Conservation (phyloP, 2,113 vertebrate species). For the Phalacrocorax aristotelis region DNA sequence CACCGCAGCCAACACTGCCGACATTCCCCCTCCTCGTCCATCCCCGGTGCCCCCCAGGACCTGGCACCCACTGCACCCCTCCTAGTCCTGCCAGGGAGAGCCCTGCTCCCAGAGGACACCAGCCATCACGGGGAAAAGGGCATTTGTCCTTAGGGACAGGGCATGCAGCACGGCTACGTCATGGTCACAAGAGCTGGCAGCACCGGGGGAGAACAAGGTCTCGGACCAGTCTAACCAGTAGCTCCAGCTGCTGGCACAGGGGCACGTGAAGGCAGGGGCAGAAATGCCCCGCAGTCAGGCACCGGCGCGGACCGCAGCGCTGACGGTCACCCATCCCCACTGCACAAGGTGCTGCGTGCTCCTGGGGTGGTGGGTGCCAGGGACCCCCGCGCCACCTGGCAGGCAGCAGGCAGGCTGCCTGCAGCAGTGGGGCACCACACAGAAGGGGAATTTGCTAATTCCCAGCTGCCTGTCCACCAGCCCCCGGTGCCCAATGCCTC, state of each 20-base stretch:
- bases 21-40: background rate
- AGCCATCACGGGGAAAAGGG: background rate
- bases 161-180: background rate
- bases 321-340: background rate
- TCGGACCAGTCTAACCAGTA: slow-evolving; percentile 44
- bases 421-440: background rate
- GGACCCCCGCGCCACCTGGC: background rate
- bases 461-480: background rate
- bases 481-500: fast-evolving
- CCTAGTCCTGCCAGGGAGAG: background rate
- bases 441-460: background rate
- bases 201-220: background rate
- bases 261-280: background rate
- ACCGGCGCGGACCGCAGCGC: background rate
- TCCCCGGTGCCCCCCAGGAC: background rate
- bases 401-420: background rate
- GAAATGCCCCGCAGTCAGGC: background rate
- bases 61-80: fast-evolving
- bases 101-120: fast-evolving
- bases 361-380: background rate
- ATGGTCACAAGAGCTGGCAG: background rate
- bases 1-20: background rate
- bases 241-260: background rate
- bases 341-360: background rate
- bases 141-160: background rate